Base-by-base conservation (phyloP, 1,140 invertebrate genomes). In the Aphelinus certus region DNA sequence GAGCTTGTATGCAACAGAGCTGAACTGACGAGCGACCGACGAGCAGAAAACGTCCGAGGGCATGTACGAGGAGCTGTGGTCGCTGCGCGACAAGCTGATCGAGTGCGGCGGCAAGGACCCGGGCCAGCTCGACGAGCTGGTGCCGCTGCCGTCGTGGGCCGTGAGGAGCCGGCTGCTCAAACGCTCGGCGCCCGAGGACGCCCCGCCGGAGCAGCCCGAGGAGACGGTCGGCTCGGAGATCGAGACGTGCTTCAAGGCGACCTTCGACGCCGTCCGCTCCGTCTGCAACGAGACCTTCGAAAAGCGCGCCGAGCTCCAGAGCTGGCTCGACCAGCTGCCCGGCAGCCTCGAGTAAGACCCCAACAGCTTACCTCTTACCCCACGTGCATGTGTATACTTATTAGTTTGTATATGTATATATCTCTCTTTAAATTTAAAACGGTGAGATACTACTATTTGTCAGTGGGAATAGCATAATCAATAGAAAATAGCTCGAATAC, bases 21-120 rank as follows among this genome's bases (percentile, higher is more conserved):
- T 9, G 4, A 4, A 9, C 4, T 53, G 51, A 53, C 9, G 51
- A 6, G 51, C 7, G 26, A 26, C 26, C 26, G 26, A 26, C 26
- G 26, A 26, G 7, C 67, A 83, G 82, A 83, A 82, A 82, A 5
- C 43, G 0, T 69, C 64, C 3, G 66, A 71, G 45, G 75, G 78
- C 2, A 26, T 82, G 6, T 81, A 80, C 69, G 76, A 80, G 7
- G 82, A 85, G 7, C 75, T 85, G 47, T 65, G 62, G 1, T 78
- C 79, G n/a, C 61, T 85, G 3, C 79, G 83, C 0, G 80, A 85
- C 2, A 84, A 83, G 55, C 64, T 86, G 47, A 76, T 86, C 5
- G 66, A 71, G 0, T 61, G 1, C 7, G 84, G 84, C 2, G 76
- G 61, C 1, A 84, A 81, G 56, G 84, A 85, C 76, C 82, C 84